Evolutionary conservation across 1,140 invertebrate species (phyloP).

Genomic region (Pollicipes pollicipes): DNA sequence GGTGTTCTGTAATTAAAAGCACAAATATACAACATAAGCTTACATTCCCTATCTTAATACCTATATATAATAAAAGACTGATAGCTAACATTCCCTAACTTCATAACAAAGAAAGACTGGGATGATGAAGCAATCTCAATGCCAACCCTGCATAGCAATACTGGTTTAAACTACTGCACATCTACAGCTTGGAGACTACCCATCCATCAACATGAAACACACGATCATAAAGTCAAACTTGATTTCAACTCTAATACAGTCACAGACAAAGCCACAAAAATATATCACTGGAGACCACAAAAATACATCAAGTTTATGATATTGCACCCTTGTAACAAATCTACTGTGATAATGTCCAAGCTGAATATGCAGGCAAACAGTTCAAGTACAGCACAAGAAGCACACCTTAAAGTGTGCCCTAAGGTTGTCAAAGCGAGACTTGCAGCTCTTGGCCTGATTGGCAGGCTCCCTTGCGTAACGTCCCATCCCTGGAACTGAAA

Average conservation of each 20-base stretch:
- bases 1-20: conserved; percentile 78
- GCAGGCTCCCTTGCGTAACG: conserved; percentile 90
- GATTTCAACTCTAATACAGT: not conserved
- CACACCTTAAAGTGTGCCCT: conserved; percentile 33
- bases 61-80: not conserved
- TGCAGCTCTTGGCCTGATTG: conserved; percentile 91
- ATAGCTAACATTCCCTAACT: not conserved
- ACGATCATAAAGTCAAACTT: not conserved
- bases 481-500: conserved; percentile 48
- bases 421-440: conserved; percentile 91
- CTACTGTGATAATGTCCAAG: too few species aligned
- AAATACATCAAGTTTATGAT: too few species aligned
- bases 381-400: not conserved
- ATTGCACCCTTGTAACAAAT: too few species aligned
- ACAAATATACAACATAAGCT: too few species aligned
- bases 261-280: too few species aligned
- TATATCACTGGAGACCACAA: too few species aligned
- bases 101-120: too few species aligned
- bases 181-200: not conserved
- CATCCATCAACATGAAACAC: not conserved
- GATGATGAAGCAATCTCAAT: too few species aligned
- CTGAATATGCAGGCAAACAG: too few species aligned
- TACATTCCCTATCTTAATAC: conserved; percentile 7
- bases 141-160: too few species aligned
- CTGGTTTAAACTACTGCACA: not conserved